A percentile compares a stretch with the other conserved stretches of the same genome.
These are phyloP conservation scores for Tipula vernalis DNA, from an alignment of 2,888 invertebrate genomes.

Conservation along the genomic window DNA sequence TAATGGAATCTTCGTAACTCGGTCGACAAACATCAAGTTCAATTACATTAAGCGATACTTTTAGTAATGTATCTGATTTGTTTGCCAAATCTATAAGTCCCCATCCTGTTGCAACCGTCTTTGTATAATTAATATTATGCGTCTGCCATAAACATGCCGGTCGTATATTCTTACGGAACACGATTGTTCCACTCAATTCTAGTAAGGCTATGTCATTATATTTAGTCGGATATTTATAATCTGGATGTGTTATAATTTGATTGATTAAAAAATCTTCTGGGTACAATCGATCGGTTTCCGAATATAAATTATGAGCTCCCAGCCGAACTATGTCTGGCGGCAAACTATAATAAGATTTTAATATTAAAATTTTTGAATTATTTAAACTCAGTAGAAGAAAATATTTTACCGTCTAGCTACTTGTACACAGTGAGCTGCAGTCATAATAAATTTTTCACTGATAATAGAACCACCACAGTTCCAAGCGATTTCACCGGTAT, in stretches of 20 bases:
- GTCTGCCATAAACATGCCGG: conserved; percentile 46
- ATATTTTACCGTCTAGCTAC: background rate
- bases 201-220: conserved; percentile 14
- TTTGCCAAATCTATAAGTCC: conserved; percentile 27
- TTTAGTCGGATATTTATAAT: background rate
- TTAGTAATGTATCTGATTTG: background rate
- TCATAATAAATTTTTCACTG: conserved; percentile 28
- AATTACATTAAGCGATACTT: background rate
- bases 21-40: background rate
- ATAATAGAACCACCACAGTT: conserved; percentile 33
- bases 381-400: background rate
- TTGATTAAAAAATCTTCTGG: conserved; percentile 13
- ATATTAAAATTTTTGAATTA: background rate
- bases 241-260: conserved; percentile 9
- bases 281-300: conserved; percentile 13
- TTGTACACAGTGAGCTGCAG: conserved; percentile 33
- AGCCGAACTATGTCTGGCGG: conserved; percentile 19
- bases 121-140: conserved; percentile 27
- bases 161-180: conserved; percentile 36
- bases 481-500: conserved; percentile 22
- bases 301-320: conserved; percentile 23
- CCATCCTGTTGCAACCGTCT: conserved; percentile 48
- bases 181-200: conserved; percentile 7
- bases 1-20: background rate
- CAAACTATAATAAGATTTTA: conserved; percentile 13